A percentile compares a stretch with the other conserved stretches of the same genome.
Evolutionary conservation across 1,140 invertebrate species (phyloP).

Genomic region (Harpegnathos saltator): DNA sequence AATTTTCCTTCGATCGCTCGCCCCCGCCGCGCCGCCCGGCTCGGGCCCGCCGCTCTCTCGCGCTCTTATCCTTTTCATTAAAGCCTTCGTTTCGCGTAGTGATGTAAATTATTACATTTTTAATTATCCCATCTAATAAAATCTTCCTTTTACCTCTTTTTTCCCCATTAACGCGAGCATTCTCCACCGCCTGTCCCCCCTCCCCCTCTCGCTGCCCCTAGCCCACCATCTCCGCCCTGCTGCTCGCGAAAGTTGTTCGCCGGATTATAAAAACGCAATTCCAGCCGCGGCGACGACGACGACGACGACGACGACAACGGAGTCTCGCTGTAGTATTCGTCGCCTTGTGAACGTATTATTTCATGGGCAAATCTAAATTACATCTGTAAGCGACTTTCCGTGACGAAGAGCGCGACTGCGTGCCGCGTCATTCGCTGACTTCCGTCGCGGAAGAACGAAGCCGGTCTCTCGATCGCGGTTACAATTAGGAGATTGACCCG

Average conservation of each 20-base stretch:
- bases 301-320: too few species aligned
- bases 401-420: not conserved
- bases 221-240: too few species aligned
- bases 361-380: constrained; percentile 31
- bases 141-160: constrained; percentile 30
- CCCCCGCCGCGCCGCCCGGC: too few species aligned
- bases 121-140: constrained; percentile 61
- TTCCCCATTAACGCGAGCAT: constrained; percentile 54
- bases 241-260: constrained; percentile 45
- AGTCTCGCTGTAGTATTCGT: too few species aligned
- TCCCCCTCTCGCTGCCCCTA: too few species aligned
- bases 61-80: constrained; percentile 63
- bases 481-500: not conserved
- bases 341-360: too few species aligned
- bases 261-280: constrained; percentile 59
- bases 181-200: not conserved
- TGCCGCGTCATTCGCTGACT: too few species aligned
- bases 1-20: constrained; percentile 51
- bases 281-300: constrained; percentile 18
- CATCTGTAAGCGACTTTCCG: constrained; percentile 32
- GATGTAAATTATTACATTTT: constrained; percentile 64
- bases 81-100: constrained; percentile 61
- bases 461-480: not conserved
- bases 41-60: constrained; percentile 29
- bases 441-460: constrained; percentile 1